Evolutionary conservation across 2,888 invertebrate species (phyloP).

Genomic region (Oscheius sp.): DNA sequence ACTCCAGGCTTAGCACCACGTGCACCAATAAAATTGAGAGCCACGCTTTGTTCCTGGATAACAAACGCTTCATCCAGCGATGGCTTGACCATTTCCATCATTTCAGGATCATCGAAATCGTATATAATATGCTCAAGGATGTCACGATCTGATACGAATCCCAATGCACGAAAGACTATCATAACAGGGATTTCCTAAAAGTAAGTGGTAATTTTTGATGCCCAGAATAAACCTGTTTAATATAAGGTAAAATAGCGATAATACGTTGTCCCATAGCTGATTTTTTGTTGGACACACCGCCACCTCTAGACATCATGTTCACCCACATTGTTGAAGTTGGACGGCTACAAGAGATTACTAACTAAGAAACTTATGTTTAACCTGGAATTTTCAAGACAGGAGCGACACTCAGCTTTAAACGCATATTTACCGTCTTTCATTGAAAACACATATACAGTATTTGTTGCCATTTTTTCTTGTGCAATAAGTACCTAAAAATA

Average conservation of each 20-base stretch:
- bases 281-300: slow-evolving; percentile 81
- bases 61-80: slow-evolving; percentile 99
- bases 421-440: slow-evolving; percentile 99
- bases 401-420: slow-evolving; percentile 96
- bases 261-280: slow-evolving; percentile 99
- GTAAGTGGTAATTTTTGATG: neutral
- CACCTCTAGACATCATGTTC: slow-evolving; percentile 99
- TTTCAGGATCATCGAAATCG: slow-evolving; percentile 99
- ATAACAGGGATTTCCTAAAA: slow-evolving; percentile 95
- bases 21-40: slow-evolving; percentile 96
- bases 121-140: slow-evolving; percentile 99
- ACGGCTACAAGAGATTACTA: slow-evolving; percentile 78
- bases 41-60: slow-evolving; percentile 96
- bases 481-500: slow-evolving; percentile 85
- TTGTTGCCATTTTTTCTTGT: slow-evolving; percentile 99
- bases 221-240: slow-evolving; percentile 78
- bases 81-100: slow-evolving; percentile 99
- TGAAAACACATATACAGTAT: slow-evolving; percentile 98
- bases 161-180: slow-evolving; percentile 98
- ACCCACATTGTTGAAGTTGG: slow-evolving; percentile 93
- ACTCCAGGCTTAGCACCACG: slow-evolving; percentile 97
- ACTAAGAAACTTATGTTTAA: slow-evolving; percentile 29
- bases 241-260: slow-evolving; percentile 96
- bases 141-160: slow-evolving; percentile 98
- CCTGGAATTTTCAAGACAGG: slow-evolving; percentile 86